phyloP scores from a whole-genome alignment of 37 sponge, comb jelly and placozoan species.

The Amphimedon queenslandica region DNA sequence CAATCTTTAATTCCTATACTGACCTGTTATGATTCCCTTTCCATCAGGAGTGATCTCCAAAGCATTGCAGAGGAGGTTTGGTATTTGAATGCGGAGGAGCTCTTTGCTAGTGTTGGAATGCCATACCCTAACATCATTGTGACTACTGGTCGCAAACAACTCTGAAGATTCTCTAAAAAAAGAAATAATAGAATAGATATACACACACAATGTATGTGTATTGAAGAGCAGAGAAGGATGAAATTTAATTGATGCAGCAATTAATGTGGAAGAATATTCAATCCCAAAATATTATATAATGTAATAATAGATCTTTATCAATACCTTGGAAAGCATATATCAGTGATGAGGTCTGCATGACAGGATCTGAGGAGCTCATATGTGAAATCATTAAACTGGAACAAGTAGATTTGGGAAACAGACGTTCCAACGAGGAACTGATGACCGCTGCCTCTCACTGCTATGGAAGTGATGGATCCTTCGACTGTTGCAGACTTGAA shows the following conservation, averaged over 20 bases:
- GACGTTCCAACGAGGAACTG: constrained; percentile 83
- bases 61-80: constrained; percentile 89
- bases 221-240: no score
- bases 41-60: constrained; percentile 85
- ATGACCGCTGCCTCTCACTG: constrained; percentile 76
- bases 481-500: constrained; percentile 43
- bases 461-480: constrained; percentile 77
- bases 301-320: not conserved
- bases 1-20: constrained; percentile 4
- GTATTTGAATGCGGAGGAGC: constrained; percentile 75
- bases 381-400: constrained; percentile 46
- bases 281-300: not conserved
- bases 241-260: no score
- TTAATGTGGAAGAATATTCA: not conserved
- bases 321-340: constrained; percentile 76
- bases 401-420: constrained; percentile 49
- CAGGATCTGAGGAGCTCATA: constrained; percentile 58
- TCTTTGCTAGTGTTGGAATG: constrained; percentile 85
- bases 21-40: constrained; percentile 90
- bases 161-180: constrained; percentile 66
- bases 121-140: constrained; percentile 93
- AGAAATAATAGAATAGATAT: not conserved
- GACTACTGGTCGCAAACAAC: constrained; percentile 95
- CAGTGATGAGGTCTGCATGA: constrained; percentile 72
- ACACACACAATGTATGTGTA: not conserved